These are phyloP conservation scores for Drosophila lacicola DNA, from an alignment of 2,888 invertebrate genomes.

Conservation along the genomic window DNA sequence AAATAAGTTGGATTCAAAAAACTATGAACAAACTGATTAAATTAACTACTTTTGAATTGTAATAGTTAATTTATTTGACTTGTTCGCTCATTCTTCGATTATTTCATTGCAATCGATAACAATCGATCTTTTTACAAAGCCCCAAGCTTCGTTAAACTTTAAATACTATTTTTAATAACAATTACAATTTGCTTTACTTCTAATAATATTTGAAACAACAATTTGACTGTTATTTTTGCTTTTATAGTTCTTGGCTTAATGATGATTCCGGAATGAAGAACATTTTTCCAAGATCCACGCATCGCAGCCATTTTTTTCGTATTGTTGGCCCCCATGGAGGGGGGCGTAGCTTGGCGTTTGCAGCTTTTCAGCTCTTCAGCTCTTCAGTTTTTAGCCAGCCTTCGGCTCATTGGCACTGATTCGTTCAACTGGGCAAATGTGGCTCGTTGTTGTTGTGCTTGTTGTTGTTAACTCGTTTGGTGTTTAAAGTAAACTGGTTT, in stretches of 20 bases:
- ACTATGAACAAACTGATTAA: no score
- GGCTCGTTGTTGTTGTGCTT: constrained; percentile 40
- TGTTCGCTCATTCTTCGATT: no score
- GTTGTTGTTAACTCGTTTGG: constrained; percentile 72
- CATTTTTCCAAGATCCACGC: not conserved
- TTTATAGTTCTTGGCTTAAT: no score
- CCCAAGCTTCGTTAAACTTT: no score
- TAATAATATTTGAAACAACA: no score
- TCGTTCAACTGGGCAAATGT: constrained; percentile 71
- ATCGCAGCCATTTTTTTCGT: constrained; percentile 57
- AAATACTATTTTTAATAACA: no score
- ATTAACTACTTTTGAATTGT: no score
- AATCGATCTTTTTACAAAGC: not conserved
- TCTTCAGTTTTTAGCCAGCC: constrained; percentile 45
- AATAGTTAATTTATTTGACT: no score
- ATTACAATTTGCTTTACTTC: no score
- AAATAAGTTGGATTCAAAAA: no score
- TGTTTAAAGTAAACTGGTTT: constrained; percentile 66
- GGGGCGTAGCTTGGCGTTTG: constrained; percentile 47
- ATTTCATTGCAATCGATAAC: not conserved
- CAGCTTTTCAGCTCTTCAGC: constrained; percentile 32
- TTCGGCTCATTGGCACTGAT: constrained; percentile 71
- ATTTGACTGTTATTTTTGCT: no score
- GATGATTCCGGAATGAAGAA: not conserved
- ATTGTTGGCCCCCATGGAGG: constrained; percentile 18